Percentiles rank a stretch among this genome's conserved stretches.
These are phyloP conservation scores for Lagodon rhomboides DNA, from an alignment of 2,797 vertebrate genomes.

Conservation along the genomic window DNA sequence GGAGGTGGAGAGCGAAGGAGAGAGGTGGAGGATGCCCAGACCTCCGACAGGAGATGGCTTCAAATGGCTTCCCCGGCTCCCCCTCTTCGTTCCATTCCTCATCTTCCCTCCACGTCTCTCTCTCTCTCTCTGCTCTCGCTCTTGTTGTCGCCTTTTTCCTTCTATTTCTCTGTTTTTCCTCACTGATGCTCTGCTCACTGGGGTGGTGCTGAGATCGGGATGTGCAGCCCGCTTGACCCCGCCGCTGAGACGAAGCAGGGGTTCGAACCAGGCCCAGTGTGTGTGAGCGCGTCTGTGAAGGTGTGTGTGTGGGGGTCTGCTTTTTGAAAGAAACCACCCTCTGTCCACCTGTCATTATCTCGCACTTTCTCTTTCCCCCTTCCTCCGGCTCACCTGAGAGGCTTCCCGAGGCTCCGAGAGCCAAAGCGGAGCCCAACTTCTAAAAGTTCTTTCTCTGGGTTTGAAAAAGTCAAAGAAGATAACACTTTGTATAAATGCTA, in stretches of 20 bases:
- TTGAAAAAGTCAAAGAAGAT: slow-evolving; percentile 75
- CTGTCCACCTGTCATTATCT: slow-evolving; percentile 61
- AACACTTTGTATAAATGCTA: slow-evolving; percentile 78
- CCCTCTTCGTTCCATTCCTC: slow-evolving; percentile 53
- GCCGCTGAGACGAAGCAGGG: slow-evolving; percentile 63
- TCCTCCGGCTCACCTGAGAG: slow-evolving; percentile 46
- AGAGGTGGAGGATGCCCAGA: slow-evolving; percentile 72
- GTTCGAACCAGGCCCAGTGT: slow-evolving; percentile 51
- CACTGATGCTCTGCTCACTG: slow-evolving; percentile 75
- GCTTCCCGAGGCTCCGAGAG: slow-evolving; percentile 47
- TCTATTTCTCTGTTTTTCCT: slow-evolving; percentile 61
- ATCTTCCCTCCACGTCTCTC: slow-evolving; percentile 40
- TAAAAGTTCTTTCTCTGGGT: slow-evolving; percentile 64
- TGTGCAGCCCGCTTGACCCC: slow-evolving; percentile 71
- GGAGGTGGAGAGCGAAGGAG: slow-evolving; percentile 61
- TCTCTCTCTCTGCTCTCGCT: slow-evolving; percentile 42
- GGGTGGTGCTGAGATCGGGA: slow-evolving; percentile 67
- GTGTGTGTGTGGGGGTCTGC: slow-evolving; percentile 30
- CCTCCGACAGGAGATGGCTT: slow-evolving; percentile 76
- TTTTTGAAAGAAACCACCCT: slow-evolving; percentile 66
- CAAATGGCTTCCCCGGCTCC: slow-evolving; percentile 69
- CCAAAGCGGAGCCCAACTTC: slow-evolving; percentile 63
- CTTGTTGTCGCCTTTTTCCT: slow-evolving; percentile 16
- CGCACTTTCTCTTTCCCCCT: slow-evolving; percentile 32
- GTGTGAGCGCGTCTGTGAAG: slow-evolving; percentile 30